Base-by-base conservation (phyloP, 2,113 vertebrate genomes). In the Brienomyrus brachyistius region DNA sequence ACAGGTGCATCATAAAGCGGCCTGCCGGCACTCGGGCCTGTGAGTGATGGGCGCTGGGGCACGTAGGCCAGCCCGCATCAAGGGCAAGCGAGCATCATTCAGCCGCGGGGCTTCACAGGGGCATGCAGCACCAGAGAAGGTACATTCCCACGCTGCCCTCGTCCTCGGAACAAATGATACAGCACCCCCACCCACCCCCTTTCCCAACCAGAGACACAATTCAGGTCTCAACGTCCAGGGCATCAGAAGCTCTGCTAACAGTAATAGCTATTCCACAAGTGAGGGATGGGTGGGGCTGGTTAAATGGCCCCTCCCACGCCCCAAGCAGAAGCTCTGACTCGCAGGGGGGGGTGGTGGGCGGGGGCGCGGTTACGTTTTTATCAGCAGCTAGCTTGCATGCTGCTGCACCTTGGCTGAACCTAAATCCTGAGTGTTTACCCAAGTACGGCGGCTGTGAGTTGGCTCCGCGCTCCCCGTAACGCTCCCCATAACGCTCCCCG, bases 1-100 rank as follows among this genome's bases (percentile, higher is more conserved):
- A 89, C 92, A 94, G 92, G 91, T 91, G 92, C 90, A 90, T 91
- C 87, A 89, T 52, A 50, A 86, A 83, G 85, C 80, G 43, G 86
- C 62, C 84, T 47, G 85, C 88, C 90, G 88, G 89, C 66, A 15
- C 2, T 56, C 10, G 11, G 31, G 15, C 74, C 74, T 83, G 90
- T 89, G 59, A 91, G 89, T 89, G 91, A 91, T 90, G 91, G 48
- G 59, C 70, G 86, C 50, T 17, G 40, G 31, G 27, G 85, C 84
- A 91, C 56, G 88, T 90, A 59, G 52, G 19, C 52, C 15, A 21
- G 23, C 48, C 83, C 48, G 1, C 83, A 13, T 86, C 45, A 1
- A 9, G n/a, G 45, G 47, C 40, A 13, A 85, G 47, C 3, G 83
- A 11, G 10, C 47, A 15, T 86, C n/a, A 31, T 31, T 27, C 5